phyloP scores from a whole-genome alignment of 2,888 invertebrate genomes.

The Seira sanloemensis region DNA sequence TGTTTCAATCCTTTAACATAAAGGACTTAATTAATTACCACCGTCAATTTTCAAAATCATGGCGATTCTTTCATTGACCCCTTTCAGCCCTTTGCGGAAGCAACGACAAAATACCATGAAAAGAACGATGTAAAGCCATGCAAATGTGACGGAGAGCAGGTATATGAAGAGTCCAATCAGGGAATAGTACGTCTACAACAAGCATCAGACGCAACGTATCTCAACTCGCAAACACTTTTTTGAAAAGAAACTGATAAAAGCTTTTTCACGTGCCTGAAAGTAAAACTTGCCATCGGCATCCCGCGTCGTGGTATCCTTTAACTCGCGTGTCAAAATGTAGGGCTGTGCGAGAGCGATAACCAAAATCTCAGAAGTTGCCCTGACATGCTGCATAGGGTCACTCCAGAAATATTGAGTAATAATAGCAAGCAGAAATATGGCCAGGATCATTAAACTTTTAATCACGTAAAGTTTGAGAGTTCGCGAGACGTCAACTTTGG shows the following conservation, averaged over 20 bases:
- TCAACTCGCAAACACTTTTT: neutral
- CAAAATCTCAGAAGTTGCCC: constrained; percentile 20
- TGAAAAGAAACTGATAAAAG: neutral
- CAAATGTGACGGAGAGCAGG: constrained; percentile 25
- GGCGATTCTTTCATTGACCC: constrained; percentile 36
- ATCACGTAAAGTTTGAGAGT: constrained; percentile 33
- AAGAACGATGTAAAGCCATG: constrained; percentile 42
- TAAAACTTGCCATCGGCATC: constrained; percentile 19
- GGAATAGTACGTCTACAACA: constrained; percentile 16
- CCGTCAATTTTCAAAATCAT: constrained; percentile 40
- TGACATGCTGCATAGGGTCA: neutral
- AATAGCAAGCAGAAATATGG: constrained; percentile 7
- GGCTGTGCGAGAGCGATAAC: constrained; percentile 4
- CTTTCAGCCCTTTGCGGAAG: constrained; percentile 38
- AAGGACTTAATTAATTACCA: constrained; percentile 26
- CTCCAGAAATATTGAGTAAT: constrained; percentile 14
- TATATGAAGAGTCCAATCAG: constrained; percentile 23
- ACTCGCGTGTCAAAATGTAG: neutral
- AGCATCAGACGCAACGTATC: too few relatives aligned
- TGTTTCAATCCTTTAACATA: too few relatives aligned
- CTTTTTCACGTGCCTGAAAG: constrained; percentile 21
- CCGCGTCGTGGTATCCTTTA: neutral
- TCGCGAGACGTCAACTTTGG: constrained; percentile 42
- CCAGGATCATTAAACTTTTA: neutral
- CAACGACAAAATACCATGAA: constrained; percentile 48